phyloP scores from a whole-genome alignment of 2,797 vertebrate species.

The Oreochromis grahami region DNA sequence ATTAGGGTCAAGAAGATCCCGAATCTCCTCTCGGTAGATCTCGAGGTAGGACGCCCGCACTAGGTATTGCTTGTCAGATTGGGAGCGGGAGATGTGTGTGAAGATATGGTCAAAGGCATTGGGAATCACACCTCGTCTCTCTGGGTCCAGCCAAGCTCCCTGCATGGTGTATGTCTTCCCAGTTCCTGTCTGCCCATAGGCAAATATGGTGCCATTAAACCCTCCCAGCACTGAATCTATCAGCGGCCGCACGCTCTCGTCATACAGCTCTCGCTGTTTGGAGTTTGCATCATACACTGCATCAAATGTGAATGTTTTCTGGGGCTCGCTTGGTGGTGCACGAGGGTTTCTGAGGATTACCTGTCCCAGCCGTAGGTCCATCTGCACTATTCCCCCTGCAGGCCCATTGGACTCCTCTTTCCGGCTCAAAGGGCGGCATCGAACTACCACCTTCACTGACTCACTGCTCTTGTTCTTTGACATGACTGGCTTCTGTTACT shows the following conservation, averaged over 20 bases:
- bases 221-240: slow-evolving; percentile 89
- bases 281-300: slow-evolving; percentile 88
- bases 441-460: slow-evolving; percentile 92
- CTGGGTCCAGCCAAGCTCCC: slow-evolving; percentile 87
- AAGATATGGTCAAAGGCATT: slow-evolving; percentile 95
- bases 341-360: slow-evolving; percentile 90
- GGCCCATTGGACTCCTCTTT: slow-evolving; percentile 84
- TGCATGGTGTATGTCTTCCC: slow-evolving; percentile 98
- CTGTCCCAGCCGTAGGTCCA: slow-evolving; percentile 91
- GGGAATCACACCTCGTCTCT: slow-evolving; percentile 90
- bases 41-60: slow-evolving; percentile 96
- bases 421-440: slow-evolving; percentile 88
- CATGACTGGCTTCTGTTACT: slow-evolving; percentile 54
- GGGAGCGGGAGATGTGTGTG: slow-evolving; percentile 94
- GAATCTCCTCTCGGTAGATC: slow-evolving; percentile 95
- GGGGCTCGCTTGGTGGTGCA: slow-evolving; percentile 81
- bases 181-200: slow-evolving; percentile 94
- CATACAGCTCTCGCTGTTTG: slow-evolving; percentile 90
- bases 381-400: slow-evolving; percentile 79
- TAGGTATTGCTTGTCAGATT: slow-evolving; percentile 91
- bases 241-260: slow-evolving; percentile 90
- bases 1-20: slow-evolving; percentile 83
- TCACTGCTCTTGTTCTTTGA: slow-evolving; percentile 85
- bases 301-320: slow-evolving; percentile 94
- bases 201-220: slow-evolving; percentile 94